phyloP scores from a whole-genome alignment of 2,113 vertebrate genomes.

The Amblyornis subalaris region DNA sequence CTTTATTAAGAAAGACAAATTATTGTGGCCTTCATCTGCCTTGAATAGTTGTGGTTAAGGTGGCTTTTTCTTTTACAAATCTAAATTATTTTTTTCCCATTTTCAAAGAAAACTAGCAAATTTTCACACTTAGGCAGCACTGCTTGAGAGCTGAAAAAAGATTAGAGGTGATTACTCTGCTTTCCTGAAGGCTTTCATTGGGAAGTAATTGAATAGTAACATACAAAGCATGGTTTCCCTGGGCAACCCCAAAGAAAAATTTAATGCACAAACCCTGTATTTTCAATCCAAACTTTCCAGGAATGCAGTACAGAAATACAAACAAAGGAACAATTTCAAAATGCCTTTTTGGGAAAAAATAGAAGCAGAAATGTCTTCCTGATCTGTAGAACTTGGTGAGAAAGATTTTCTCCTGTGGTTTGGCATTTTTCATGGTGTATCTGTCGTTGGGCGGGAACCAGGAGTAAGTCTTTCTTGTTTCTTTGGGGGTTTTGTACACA shows the following conservation, averaged over 20 bases:
- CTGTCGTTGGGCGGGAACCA: background rate
- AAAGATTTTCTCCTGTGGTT: background rate
- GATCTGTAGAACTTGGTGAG: background rate
- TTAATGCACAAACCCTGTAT: background rate
- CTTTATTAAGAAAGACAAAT: background rate
- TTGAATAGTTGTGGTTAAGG: background rate
- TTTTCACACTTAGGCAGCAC: background rate
- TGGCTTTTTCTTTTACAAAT: background rate
- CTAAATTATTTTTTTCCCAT: background rate
- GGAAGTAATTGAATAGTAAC: background rate
- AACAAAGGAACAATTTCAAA: background rate
- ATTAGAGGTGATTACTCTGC: background rate
- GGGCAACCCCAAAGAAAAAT: background rate
- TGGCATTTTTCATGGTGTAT: constrained; percentile 3
- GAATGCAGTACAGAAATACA: background rate
- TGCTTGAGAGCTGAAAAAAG: background rate
- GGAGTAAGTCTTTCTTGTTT: background rate
- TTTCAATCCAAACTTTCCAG: background rate
- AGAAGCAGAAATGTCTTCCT: background rate
- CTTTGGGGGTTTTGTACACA: background rate
- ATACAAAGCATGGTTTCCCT: background rate
- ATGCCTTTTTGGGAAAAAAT: background rate
- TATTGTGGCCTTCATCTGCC: background rate
- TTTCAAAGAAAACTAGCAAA: background rate
- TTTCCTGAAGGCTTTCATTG: background rate